Base-by-base conservation (phyloP, 2,888 invertebrate species). In the Sicus ferrugineus region DNA sequence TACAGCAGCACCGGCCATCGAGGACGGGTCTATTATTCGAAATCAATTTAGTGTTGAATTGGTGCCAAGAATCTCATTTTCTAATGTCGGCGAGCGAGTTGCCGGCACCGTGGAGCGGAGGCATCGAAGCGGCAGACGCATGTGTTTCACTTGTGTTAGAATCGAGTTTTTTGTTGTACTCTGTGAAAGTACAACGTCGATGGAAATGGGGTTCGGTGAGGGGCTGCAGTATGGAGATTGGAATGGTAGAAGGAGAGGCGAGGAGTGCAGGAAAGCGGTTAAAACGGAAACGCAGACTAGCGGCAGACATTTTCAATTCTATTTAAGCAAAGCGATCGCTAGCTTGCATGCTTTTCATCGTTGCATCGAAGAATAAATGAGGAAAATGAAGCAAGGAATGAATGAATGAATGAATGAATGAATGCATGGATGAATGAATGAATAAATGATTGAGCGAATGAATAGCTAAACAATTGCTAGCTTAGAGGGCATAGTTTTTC, bases 31-130 rank as follows among this genome's bases (percentile, higher is more conserved):
- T 77, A 78, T 82, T 82, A 81, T 81, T 79, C 77, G 77, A 82
- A 82, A 81, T 83, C 82, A 82, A 82, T 82, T 82, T 81, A 79
- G 78, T 79, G 79, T 82, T 82, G 83, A 83, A 82, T 79, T 80
- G 79, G 78, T 81, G 82, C 82, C 83, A 83, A 83, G 78, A 81
- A 81, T 81, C 79, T 79, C 76, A 81, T 81, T 81, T 81, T 80
- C 78, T 77, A 79, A 75, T 72, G 75, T 70, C 61, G 67, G 23
- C 38, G 38, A 21, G 38, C 21, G 59, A 11, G 30, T 14, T 38
- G 46, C 26, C 46, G 30, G 7, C 7, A 2, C 7, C 30, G 50
- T 3, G 42, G 11, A 42, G 16, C 7, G 28, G 2, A 26, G 28
- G 56, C n/a, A 28, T 11, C 23, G 30, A 5, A 28, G 28, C 23